Evolutionary conservation across 2,797 vertebrate species (phyloP).

Genomic region (Moxostoma hubbsi): DNA sequence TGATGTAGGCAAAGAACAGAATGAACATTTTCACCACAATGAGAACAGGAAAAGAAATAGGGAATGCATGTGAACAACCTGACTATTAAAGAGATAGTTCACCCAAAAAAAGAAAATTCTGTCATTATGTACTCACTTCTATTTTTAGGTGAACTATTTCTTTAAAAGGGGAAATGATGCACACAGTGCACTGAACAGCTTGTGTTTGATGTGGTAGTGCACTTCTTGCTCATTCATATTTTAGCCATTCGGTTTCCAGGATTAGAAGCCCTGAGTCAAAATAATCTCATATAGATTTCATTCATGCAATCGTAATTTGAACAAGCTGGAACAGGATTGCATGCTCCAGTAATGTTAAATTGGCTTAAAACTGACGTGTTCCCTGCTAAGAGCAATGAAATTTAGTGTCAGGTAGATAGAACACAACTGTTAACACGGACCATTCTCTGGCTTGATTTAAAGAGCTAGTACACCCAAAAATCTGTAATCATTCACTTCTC

Average conservation of each 20-base stretch:
- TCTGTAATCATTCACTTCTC: too few species aligned
- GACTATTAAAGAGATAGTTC: neutral
- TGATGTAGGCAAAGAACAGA: neutral
- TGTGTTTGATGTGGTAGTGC: constrained; percentile 26
- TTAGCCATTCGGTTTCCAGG: constrained; percentile 32
- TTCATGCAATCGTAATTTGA: constrained; percentile 28
- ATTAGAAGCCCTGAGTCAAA: constrained; percentile 42
- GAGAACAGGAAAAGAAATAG: neutral
- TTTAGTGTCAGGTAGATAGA: constrained; percentile 14
- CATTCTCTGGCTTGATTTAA: neutral
- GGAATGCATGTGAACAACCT: neutral
- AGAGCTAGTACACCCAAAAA: too few species aligned
- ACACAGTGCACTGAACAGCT: constrained; percentile 27
- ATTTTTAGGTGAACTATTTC: too few species aligned
- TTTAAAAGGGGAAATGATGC: neutral
- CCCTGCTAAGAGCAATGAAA: constrained; percentile 23
- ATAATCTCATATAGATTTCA: constrained; percentile 49
- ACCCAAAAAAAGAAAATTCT: too few species aligned
- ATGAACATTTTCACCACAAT: constrained; percentile 5
- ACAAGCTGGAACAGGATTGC: constrained; percentile 21
- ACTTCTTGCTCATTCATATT: constrained; percentile 51
- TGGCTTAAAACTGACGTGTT: constrained; percentile 17
- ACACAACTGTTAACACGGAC: constrained; percentile 10
- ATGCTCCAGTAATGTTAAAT: neutral
- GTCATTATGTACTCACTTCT: too few species aligned